Percentiles rank a stretch among this genome's conserved stretches.
Conservation (phyloP, 2,113 vertebrate species). For the Sphyrna mokarran region DNA sequence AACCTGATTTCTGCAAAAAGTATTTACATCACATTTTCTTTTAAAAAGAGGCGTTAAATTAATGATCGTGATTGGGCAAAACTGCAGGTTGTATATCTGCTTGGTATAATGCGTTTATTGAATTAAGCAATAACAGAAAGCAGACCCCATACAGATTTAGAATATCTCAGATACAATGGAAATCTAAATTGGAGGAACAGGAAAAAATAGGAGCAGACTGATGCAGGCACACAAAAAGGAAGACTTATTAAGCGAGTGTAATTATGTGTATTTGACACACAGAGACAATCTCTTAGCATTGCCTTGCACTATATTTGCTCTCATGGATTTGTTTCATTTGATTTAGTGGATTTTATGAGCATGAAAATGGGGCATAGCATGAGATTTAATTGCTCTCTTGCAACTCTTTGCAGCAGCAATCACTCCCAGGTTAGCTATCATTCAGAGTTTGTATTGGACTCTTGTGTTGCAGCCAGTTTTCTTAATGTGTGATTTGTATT, state of each 20-base stretch:
- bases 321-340: not conserved
- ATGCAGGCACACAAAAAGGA: not conserved
- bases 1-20: not conserved
- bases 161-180: not conserved
- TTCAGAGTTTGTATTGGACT: not conserved
- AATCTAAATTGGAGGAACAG: not conserved
- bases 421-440: not conserved
- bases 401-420: not conserved
- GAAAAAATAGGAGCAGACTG: not conserved
- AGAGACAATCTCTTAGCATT: not conserved
- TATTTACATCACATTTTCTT: not conserved
- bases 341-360: conserved; percentile 1
- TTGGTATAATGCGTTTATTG: not conserved
- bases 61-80: not conserved
- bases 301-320: not conserved
- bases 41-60: not conserved
- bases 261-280: not conserved
- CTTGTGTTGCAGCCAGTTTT: not conserved
- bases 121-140: not conserved
- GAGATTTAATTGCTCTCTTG: not conserved
- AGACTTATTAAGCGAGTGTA: not conserved
- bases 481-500: conserved; percentile 4
- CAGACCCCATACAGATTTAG: not conserved
- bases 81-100: not conserved
- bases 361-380: not conserved